phyloP scores from a whole-genome alignment of 2,888 invertebrate genomes.

The Eustalomyia histrio region DNA sequence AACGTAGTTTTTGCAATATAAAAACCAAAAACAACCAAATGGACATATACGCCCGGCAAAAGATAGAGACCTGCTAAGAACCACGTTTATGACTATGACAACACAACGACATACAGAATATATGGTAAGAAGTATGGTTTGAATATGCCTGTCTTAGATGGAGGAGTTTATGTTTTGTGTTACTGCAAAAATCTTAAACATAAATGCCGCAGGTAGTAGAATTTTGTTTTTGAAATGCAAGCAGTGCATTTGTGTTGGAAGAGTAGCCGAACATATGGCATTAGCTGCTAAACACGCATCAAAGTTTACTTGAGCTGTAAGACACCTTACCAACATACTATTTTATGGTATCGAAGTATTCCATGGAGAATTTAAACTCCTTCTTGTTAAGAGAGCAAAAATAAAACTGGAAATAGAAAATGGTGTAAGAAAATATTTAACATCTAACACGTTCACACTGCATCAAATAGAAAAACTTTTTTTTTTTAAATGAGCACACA shows the following conservation, averaged over 20 bases:
- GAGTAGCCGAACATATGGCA: constrained; percentile 41
- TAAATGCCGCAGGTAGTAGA: constrained; percentile 53
- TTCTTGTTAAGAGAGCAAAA: neutral
- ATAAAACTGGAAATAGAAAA: neutral
- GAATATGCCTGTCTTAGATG: constrained; percentile 31
- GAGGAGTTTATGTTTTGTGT: constrained; percentile 28
- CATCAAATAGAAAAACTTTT: neutral
- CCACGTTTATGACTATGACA: constrained; percentile 49
- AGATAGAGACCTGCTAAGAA: constrained; percentile 49
- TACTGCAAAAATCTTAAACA: constrained; percentile 16
- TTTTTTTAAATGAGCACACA: too few relatives aligned
- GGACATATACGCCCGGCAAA: constrained; percentile 11
- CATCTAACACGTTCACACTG: neutral
- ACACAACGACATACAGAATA: constrained; percentile 41
- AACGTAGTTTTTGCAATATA: constrained; percentile 29
- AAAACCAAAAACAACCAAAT: constrained; percentile 35
- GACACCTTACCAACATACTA: constrained; percentile 16
- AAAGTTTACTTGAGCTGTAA: constrained; percentile 34
- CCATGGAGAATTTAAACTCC: neutral
- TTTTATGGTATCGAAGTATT: too few relatives aligned
- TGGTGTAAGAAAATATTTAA: neutral
- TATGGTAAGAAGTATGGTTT: constrained; percentile 9
- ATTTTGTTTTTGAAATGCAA: constrained; percentile 18
- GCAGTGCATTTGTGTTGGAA: constrained; percentile 17
- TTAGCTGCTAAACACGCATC: constrained; percentile 46